Percentiles rank a stretch among this genome's conserved stretches.
Conservation (phyloP, 2,888 invertebrate genomes). For the Apamea monoglypha region DNA sequence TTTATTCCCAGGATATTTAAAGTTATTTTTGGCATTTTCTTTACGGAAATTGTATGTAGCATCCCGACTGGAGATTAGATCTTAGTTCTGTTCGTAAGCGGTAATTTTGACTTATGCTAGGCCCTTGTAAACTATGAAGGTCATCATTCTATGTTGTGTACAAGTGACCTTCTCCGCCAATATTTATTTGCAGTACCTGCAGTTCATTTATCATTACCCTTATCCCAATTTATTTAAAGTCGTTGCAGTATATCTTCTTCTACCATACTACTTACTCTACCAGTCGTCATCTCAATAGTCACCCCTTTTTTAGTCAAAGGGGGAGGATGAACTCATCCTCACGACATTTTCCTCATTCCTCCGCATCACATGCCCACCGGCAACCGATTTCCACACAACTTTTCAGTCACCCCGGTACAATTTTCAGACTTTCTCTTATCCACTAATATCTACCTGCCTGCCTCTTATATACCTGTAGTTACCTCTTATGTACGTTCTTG, state of each 20-base stretch:
- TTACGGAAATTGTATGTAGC: neutral
- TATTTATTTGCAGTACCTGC: neutral
- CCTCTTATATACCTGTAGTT: neutral
- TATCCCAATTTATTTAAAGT: neutral
- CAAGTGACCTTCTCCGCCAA: neutral
- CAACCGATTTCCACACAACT: neutral
- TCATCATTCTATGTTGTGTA: neutral
- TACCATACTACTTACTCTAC: neutral
- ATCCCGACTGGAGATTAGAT: neutral
- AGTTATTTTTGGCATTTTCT: neutral
- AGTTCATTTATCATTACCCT: neutral
- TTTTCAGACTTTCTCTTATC: neutral
- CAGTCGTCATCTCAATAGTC: neutral
- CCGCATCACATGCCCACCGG: neutral
- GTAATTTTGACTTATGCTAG: neutral
- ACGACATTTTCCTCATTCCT: neutral
- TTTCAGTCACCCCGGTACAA: neutral
- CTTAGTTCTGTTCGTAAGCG: neutral
- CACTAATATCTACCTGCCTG: neutral
- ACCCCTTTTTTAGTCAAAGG: too few species aligned
- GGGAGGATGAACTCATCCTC: too few species aligned
- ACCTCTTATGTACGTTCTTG: neutral
- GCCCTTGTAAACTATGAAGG: neutral
- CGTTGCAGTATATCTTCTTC: neutral
- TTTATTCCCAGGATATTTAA: neutral